These are phyloP conservation scores for Gonioctena quinquepunctata DNA, from an alignment of 1,140 invertebrate species.

Conservation along the genomic window DNA sequence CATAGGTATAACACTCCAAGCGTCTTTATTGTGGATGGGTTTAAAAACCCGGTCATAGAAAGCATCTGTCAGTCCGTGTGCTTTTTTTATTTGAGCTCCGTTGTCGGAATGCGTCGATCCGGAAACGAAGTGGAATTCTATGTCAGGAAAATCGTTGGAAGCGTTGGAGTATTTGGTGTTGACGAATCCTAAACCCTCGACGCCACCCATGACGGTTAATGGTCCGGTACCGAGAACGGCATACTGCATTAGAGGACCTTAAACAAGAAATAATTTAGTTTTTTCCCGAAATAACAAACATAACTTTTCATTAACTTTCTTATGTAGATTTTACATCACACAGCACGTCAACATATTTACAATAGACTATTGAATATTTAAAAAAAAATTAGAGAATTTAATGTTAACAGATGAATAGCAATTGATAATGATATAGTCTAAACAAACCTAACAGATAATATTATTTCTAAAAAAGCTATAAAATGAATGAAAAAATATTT, in stretches of 20 bases:
- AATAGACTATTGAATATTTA: no score
- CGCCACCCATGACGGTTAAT: conserved; percentile 85
- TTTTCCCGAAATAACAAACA: no score
- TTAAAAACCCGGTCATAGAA: conserved; percentile 76
- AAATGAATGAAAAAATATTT: no score
- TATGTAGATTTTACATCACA: no score
- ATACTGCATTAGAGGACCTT: conserved; percentile 70
- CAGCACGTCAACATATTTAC: no score
- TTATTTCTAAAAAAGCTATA: no score
- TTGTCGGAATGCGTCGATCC: conserved; percentile 88
- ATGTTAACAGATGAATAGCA: no score
- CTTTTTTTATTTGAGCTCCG: conserved; percentile 79
- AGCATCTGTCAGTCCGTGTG: conserved; percentile 73
- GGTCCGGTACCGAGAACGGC: conserved; percentile 82
- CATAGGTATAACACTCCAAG: conserved; percentile 86
- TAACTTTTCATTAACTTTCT: no score
- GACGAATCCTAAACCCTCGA: conserved; percentile 87
- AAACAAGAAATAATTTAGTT: no score
- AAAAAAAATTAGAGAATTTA: no score
- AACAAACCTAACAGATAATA: no score
- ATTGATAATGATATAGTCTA: no score
- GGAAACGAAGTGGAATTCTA: conserved; percentile 91
- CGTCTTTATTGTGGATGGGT: conserved; percentile 76
- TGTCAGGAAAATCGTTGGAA: conserved; percentile 85
- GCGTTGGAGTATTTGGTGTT: conserved; percentile 87